phyloP scores from a whole-genome alignment of 2,888 invertebrate genomes.

The Pammene aurita region DNA sequence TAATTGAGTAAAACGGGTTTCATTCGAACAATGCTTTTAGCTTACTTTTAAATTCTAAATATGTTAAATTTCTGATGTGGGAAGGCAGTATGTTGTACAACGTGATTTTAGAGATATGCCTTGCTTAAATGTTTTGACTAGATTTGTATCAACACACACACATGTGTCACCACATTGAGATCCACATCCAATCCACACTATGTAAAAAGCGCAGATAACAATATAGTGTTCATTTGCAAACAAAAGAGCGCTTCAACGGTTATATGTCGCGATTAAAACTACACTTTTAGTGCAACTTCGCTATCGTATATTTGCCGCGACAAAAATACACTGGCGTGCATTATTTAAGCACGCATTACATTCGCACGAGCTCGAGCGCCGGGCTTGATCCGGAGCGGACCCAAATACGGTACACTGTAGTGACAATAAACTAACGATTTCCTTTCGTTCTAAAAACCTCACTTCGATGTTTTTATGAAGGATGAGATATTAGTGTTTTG shows the following conservation, averaged over 20 bases:
- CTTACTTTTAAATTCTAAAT: no score
- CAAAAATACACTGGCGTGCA: constrained; percentile 40
- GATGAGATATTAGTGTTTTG: no score
- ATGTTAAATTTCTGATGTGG: no score
- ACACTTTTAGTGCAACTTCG: constrained; percentile 24
- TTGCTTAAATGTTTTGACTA: no score
- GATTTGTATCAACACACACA: no score
- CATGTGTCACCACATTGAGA: no score
- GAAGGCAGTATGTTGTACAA: no score
- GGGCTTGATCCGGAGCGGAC: constrained; percentile 34
- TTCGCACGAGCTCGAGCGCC: constrained; percentile 34
- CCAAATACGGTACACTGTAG: constrained; percentile 12
- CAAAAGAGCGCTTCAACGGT: constrained; percentile 8
- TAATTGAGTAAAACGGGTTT: no score
- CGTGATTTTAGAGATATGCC: no score
- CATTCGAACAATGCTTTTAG: no score
- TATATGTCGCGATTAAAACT: constrained; percentile 10
- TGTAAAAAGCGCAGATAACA: no score
- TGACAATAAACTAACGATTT: constrained; percentile 20
- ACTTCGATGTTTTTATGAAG: not conserved
- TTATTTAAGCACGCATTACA: constrained; percentile 42
- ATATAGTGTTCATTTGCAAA: not conserved
- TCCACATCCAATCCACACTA: no score
- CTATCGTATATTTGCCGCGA: constrained; percentile 24
- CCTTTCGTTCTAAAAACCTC: not conserved